A percentile compares a stretch with the other conserved stretches of the same genome.
These are phyloP conservation scores for Nyctibius bracteatus DNA, from an alignment of 2,113 vertebrate genomes.

Conservation along the genomic window DNA sequence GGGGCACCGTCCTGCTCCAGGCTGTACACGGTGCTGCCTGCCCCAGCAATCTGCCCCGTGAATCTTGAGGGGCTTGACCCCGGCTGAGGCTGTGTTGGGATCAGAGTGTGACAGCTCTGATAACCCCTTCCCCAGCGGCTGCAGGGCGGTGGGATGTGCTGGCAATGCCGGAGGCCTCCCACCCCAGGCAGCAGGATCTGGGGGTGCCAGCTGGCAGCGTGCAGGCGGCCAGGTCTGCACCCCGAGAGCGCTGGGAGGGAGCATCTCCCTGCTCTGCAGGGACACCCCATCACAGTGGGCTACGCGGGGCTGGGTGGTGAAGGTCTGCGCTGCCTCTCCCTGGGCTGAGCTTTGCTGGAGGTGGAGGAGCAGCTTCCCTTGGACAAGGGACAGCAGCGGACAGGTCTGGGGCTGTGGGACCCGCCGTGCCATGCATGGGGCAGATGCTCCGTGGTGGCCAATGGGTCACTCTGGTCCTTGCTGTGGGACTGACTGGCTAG, in stretches of 20 bases:
- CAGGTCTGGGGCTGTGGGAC: not conserved
- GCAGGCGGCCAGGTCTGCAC: not conserved
- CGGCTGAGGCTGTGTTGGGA: not conserved
- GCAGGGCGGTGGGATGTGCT: not conserved
- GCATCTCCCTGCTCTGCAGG: not conserved
- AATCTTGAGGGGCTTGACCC: fast-evolving
- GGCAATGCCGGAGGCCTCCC: not conserved
- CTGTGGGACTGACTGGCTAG: fast-evolving
- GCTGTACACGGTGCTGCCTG: not conserved
- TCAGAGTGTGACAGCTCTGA: not conserved
- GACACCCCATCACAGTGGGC: not conserved
- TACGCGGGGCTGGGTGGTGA: not conserved
- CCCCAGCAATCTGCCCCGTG: fast-evolving
- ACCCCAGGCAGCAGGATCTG: not conserved
- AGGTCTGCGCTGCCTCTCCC: not conserved
- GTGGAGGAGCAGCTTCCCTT: not conserved
- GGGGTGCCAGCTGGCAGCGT: fast-evolving
- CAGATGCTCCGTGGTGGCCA: not conserved
- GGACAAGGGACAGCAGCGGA: not conserved
- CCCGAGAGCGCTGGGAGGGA: fast-evolving
- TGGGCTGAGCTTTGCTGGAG: not conserved
- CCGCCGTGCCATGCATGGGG: fast-evolving
- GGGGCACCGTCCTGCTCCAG: not conserved
- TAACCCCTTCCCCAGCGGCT: not conserved
- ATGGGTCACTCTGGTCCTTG: fast-evolving